A percentile compares a stretch with the other conserved stretches of the same genome.
Conservation (phyloP, 1,140 invertebrate species). For the Scaptomyza montana region DNA sequence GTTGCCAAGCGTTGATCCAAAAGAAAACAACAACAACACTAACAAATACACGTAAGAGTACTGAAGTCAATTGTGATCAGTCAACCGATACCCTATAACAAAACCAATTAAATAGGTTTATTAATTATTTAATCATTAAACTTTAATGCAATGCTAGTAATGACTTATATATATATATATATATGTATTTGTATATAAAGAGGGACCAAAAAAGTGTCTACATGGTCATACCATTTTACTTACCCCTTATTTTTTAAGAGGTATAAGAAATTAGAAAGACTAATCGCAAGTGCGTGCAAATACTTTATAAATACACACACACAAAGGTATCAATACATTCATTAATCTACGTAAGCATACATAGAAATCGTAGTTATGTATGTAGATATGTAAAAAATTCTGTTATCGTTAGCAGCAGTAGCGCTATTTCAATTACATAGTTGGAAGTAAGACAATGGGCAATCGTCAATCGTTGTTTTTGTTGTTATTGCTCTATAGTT, state of each 20-base stretch:
- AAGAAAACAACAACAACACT: neutral
- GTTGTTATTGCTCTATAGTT: conserved; percentile 7
- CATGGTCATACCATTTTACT: neutral
- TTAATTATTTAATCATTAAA: too few species aligned
- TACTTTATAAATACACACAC: conserved; percentile 1
- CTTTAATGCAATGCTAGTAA: too few species aligned
- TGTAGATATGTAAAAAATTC: conserved; percentile 5
- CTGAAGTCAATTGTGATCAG: neutral
- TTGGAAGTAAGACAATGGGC: neutral
- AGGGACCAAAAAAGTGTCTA: too few species aligned
- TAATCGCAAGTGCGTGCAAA: conserved; percentile 33
- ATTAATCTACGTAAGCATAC: neutral
- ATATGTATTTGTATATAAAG: too few species aligned
- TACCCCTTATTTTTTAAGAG: neutral
- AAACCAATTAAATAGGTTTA: too few species aligned
- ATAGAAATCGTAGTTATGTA: conserved; percentile 21
- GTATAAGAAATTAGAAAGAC: neutral
- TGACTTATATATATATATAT: too few species aligned
- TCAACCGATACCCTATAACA: neutral
- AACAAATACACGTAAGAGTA: too few species aligned
- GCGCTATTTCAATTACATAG: conserved; percentile 27
- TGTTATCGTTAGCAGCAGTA: conserved; percentile 29
- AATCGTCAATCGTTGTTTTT: conserved; percentile 16
- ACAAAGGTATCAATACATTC: too few species aligned
- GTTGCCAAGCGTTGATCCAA: conserved; percentile 42